phyloP scores from a whole-genome alignment of 2,113 vertebrate genomes.

The Stegastes partitus region DNA sequence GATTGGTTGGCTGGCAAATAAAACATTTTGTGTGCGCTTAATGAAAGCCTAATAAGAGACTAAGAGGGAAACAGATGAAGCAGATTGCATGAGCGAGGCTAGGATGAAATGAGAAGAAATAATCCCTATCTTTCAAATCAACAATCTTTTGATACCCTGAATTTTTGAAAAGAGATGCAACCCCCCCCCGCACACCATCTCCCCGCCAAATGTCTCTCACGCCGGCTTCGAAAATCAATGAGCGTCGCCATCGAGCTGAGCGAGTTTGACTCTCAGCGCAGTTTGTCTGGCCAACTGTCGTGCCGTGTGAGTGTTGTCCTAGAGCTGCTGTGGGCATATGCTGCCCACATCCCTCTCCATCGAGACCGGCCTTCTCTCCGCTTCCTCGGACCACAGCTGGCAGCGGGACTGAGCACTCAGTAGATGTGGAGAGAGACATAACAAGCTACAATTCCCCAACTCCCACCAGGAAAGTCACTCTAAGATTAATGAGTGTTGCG shows the following conservation, averaged over 20 bases:
- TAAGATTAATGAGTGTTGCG: conserved; percentile 76
- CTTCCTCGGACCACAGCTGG: conserved; percentile 65
- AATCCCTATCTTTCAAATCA: conserved; percentile 40
- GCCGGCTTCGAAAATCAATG: conserved; percentile 38
- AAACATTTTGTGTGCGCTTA: conserved; percentile 35
- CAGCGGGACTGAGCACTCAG: conserved; percentile 57
- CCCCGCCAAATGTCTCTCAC: conserved; percentile 32
- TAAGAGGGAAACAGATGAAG: conserved; percentile 50
- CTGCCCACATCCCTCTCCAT: conserved; percentile 59
- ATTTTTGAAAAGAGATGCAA: conserved; percentile 30
- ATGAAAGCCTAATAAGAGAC: conserved; percentile 56
- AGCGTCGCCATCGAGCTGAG: conserved; percentile 38
- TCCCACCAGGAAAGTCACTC: conserved; percentile 72
- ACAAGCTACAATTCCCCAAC: conserved; percentile 68
- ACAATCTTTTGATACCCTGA: conserved; percentile 51
- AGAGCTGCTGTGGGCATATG: conserved; percentile 56
- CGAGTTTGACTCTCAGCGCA: conserved; percentile 47
- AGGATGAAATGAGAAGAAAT: conserved; percentile 36
- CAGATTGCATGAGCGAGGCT: conserved; percentile 36
- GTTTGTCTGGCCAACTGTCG: conserved; percentile 60
- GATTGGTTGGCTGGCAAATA: conserved; percentile 55
- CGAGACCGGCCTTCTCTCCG: conserved; percentile 50
- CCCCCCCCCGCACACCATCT: neutral
- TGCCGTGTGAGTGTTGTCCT: conserved; percentile 56
- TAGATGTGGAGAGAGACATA: conserved; percentile 70